phyloP scores from a whole-genome alignment of 2,797 vertebrate species.

The Amphiprion clarkii region DNA sequence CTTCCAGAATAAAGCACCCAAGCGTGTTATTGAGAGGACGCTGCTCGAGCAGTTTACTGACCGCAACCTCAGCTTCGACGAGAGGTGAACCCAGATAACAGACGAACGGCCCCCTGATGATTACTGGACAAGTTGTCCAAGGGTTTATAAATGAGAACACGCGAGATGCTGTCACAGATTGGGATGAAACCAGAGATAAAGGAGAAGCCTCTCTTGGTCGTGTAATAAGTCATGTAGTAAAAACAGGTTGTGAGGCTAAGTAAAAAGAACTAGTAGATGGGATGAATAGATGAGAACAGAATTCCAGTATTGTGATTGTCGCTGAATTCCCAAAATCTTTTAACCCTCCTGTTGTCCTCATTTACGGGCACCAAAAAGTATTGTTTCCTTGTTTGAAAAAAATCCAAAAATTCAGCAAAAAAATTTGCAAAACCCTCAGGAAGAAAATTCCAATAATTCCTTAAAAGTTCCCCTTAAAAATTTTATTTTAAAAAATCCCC shows the following conservation, averaged over 20 bases:
- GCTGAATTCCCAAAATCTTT: too few relatives aligned
- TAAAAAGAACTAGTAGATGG: background rate
- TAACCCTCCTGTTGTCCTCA: too few relatives aligned
- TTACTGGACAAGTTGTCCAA: background rate
- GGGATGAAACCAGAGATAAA: background rate
- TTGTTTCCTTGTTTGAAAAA: too few relatives aligned
- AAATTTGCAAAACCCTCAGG: too few relatives aligned
- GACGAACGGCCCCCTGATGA: background rate
- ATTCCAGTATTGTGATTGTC: too few relatives aligned
- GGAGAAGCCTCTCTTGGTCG: background rate
- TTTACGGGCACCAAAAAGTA: too few relatives aligned
- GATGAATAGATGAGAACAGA: background rate
- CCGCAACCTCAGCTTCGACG: conserved; percentile 96
- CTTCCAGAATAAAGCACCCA: conserved; percentile 94
- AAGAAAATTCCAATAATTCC: too few relatives aligned
- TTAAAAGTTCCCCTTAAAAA: too few relatives aligned
- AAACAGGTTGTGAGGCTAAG: too few relatives aligned
- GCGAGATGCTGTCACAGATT: background rate
- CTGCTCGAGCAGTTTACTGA: conserved; percentile 97
- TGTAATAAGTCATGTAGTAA: too few relatives aligned
- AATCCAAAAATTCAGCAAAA: too few relatives aligned
- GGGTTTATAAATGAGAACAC: background rate
- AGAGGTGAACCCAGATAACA: conserved; percentile 84
- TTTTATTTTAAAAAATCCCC: too few relatives aligned
- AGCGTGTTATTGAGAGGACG: conserved; percentile 92